These are phyloP conservation scores for Festucalex cinctus DNA, from an alignment of 2,113 vertebrate species.

Conservation along the genomic window DNA sequence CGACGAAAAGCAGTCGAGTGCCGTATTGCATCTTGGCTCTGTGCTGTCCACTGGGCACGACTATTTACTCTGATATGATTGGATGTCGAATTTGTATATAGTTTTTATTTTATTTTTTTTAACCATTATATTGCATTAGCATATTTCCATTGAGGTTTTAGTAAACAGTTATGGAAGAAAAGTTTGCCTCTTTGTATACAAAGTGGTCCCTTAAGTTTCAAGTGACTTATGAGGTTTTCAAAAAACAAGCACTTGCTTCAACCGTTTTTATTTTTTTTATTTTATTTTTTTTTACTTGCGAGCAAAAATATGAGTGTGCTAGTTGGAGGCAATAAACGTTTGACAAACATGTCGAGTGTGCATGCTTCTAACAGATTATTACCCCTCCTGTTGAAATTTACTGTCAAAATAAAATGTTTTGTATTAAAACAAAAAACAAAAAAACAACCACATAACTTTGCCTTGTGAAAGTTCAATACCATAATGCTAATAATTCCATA, in stretches of 20 bases:
- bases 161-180: neutral
- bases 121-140: neutral
- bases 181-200: neutral
- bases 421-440: too few relatives aligned
- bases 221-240: neutral
- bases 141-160: too few relatives aligned
- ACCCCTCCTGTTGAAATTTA: neutral
- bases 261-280: too few relatives aligned
- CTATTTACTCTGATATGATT: constrained; percentile 59
- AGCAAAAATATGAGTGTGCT: too few relatives aligned
- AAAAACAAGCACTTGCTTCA: too few relatives aligned
- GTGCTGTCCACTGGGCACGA: constrained; percentile 58
- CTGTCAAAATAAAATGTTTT: neutral
- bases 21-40: constrained; percentile 61
- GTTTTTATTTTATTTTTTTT: neutral
- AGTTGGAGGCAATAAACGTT: too few relatives aligned
- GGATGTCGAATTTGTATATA: neutral
- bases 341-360: too few relatives aligned
- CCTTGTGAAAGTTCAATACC: too few relatives aligned
- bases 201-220: neutral
- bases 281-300: too few relatives aligned
- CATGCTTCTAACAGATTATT: too few relatives aligned
- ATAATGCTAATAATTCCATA: too few relatives aligned
- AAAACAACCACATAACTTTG: too few relatives aligned
- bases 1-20: neutral